Conservation (phyloP, 2,113 vertebrate genomes). For the Megaptera novaeangliae region DNA sequence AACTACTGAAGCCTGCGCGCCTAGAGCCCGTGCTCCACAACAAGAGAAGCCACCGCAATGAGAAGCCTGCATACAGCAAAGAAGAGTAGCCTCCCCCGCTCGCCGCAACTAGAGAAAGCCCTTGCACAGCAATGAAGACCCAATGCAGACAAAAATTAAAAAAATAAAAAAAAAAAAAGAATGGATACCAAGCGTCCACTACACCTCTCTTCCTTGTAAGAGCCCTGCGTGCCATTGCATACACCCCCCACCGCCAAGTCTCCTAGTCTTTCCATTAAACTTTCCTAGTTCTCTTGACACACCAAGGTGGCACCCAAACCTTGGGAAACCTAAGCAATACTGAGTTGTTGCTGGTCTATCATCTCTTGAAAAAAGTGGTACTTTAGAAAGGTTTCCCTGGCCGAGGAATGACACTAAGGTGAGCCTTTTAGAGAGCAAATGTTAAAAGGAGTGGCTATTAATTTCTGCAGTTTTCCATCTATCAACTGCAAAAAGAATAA, state of each 20-base stretch:
- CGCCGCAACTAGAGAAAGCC: too few species aligned
- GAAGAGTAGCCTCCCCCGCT: too few species aligned
- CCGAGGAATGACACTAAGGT: not conserved
- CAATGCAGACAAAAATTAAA: too few species aligned
- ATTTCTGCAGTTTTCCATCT: not conserved
- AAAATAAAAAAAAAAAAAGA: too few species aligned
- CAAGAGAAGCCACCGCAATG: too few species aligned
- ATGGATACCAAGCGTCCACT: not conserved
- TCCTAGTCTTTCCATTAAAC: not conserved
- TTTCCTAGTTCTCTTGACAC: not conserved
- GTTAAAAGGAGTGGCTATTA: not conserved
- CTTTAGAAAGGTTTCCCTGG: not conserved
- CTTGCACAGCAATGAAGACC: too few species aligned
- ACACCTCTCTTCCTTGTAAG: not conserved
- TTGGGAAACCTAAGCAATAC: not conserved
- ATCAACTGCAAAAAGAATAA: not conserved
- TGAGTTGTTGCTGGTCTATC: not conserved
- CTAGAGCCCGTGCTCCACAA: too few species aligned
- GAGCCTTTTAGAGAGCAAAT: not conserved
- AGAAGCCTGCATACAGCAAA: too few species aligned
- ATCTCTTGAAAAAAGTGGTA: not conserved
- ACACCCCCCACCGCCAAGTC: not conserved
- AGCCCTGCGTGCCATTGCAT: rapidly evolving
- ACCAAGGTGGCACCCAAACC: not conserved
- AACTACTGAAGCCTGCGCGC: too few species aligned